These are phyloP conservation scores for Drosophila sproati DNA, from an alignment of 1,140 invertebrate species.

Conservation along the genomic window DNA sequence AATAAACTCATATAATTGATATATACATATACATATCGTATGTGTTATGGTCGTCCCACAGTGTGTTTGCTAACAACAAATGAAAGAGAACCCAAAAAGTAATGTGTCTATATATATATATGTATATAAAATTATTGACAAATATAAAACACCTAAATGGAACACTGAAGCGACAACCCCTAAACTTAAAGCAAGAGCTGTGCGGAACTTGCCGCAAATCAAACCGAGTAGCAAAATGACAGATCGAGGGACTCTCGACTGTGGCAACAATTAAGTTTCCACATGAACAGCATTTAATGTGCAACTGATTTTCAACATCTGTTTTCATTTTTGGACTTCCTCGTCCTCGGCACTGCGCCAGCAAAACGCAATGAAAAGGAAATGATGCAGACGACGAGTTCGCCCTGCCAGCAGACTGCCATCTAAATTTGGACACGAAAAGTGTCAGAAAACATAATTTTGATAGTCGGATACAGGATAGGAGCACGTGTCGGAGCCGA, in stretches of 20 bases:
- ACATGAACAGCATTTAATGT: conserved; percentile 82
- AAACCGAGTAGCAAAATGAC: conserved; percentile 50
- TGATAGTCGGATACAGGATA: conserved; percentile 33
- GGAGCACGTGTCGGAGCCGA: conserved; percentile 47
- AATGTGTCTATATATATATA: not conserved
- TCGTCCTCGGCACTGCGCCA: conserved; percentile 29
- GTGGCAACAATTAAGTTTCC: conserved; percentile 83
- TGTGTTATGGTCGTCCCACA: conserved; percentile 17
- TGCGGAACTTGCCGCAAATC: conserved; percentile 53
- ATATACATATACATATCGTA: conserved; percentile 15
- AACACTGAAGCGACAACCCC: conserved; percentile 38
- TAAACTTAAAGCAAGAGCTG: not conserved
- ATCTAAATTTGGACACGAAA: conserved; percentile 70
- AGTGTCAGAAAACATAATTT: conserved; percentile 70
- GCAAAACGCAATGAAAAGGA: conserved; percentile 67
- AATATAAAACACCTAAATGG: conserved; percentile 46
- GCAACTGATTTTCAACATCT: conserved; percentile 84
- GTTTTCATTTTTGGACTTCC: conserved; percentile 77
- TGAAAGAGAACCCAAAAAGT: conserved; percentile 11
- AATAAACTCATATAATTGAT: conserved; percentile 49
- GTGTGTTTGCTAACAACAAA: conserved; percentile 27
- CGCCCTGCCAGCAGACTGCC: conserved; percentile 15
- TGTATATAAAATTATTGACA: conserved; percentile 46
- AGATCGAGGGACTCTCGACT: conserved; percentile 51
- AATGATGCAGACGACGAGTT: conserved; percentile 64